Base-by-base conservation (phyloP, 2,888 invertebrate genomes). In the Eucera pruinosa region DNA sequence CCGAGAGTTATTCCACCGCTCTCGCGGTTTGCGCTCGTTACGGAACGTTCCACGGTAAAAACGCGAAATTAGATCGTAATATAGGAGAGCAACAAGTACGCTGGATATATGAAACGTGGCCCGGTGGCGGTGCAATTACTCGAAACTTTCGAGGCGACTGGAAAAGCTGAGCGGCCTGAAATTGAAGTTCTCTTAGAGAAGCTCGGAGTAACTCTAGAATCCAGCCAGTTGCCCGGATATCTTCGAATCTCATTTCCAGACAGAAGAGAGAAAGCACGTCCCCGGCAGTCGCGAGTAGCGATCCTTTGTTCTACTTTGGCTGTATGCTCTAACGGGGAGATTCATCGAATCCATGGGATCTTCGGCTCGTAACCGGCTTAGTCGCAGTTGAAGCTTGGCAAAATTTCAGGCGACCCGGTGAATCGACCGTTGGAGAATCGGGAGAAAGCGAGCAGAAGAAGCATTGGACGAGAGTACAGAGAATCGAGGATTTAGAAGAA, bases 331-430 rank as follows among this genome's bases (percentile, higher is more conserved):
- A 33, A 48, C 36, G 33, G 48, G 60, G 18, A 55, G 75, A 67
- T 81, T 66, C 81, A 50, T 70, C 66, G 67, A 70, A 81, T 70
- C 64, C 18, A 23, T 39, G 57, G 18, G 62, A 69, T 55, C 52
- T 39, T 41, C 52, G 48, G 43, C 41, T 61, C 57, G 20, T 75
- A 82, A 84, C 72, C 74, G 66, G 81, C 81, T 83, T 79, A 84
- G 60, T 57, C 25, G 54, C 58, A 33, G 57, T 50, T 43, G 52
- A 47, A 30, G 43, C 60, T 52, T n/a, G n/a, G n/a, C n/a, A n/a
- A 76, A 39, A 66, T 76, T 81, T 72, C 64, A 50, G 52, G 52
- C 48, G 70, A 66, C 55, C 36, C 36, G 30, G 3, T 0, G 36
- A 62, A 45, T 30, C 30, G 54, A 25, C 23, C 36, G 33, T n/a